These are phyloP conservation scores for Nemotelus nigrinus DNA, from an alignment of 2,888 invertebrate genomes.

Conservation along the genomic window DNA sequence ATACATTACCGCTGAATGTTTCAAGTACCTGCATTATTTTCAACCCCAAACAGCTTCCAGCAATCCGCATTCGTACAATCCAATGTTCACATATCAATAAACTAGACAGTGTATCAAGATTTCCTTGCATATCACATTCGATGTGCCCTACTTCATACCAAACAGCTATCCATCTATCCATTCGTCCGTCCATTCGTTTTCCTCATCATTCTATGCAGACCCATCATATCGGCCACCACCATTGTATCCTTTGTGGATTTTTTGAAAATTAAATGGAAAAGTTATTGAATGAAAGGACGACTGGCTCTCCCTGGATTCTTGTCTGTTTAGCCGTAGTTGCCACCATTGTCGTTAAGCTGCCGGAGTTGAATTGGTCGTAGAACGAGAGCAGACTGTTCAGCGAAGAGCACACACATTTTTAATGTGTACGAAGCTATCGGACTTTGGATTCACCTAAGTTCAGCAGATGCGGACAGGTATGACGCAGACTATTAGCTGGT, in stretches of 20 bases:
- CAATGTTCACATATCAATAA: conserved; percentile 3
- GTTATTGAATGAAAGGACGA: conserved; percentile 28
- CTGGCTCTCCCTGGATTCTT: conserved; percentile 2
- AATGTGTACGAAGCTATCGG: background rate
- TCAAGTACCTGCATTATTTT: too few species aligned
- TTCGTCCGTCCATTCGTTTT: background rate
- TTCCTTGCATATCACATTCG: background rate
- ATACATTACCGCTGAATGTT: too few species aligned
- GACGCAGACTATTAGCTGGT: background rate
- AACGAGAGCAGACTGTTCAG: background rate
- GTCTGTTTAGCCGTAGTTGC: conserved; percentile 3
- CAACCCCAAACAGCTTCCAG: too few species aligned
- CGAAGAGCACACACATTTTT: background rate
- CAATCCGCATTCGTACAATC: background rate
- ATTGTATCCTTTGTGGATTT: conserved; percentile 17
- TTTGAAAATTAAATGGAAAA: conserved; percentile 33
- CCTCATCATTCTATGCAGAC: background rate
- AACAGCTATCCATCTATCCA: too few species aligned
- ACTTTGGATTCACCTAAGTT: conserved; percentile 3
- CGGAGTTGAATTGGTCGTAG: background rate
- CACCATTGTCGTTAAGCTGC: background rate
- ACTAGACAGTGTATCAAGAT: background rate
- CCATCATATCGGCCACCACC: background rate
- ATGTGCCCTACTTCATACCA: conserved; percentile 1
- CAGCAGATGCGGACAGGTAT: conserved; percentile 1